These are phyloP conservation scores for Plusia festucae DNA, from an alignment of 2,888 invertebrate species.

Conservation along the genomic window DNA sequence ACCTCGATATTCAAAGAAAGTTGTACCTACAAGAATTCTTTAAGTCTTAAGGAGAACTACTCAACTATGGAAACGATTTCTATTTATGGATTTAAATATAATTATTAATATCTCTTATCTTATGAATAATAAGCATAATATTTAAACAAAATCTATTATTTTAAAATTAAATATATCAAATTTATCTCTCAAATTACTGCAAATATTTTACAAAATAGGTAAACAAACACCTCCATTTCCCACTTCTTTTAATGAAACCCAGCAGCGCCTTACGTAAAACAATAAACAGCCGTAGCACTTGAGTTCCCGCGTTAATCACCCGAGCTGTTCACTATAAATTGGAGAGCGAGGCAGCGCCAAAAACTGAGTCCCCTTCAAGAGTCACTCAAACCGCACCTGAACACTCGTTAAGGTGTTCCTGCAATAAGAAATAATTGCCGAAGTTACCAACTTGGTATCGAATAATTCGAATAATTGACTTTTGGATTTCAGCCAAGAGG, in stretches of 20 bases:
- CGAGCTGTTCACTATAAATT: slow-evolving; percentile 73
- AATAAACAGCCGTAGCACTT: slow-evolving; percentile 47
- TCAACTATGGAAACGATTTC: no score
- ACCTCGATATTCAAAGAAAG: no score
- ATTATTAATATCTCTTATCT: no score
- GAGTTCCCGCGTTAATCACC: slow-evolving; percentile 62
- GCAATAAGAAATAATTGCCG: slow-evolving; percentile 84
- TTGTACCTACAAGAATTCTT: no score
- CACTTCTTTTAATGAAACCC: slow-evolving; percentile 15
- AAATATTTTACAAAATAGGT: neutral
- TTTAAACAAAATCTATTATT: neutral
- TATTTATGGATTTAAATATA: no score
- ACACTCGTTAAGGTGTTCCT: slow-evolving; percentile 81
- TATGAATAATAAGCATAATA: no score
- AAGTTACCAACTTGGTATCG: slow-evolving; percentile 74
- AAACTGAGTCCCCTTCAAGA: slow-evolving; percentile 75
- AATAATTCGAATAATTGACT: slow-evolving; percentile 86
- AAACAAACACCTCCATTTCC: neutral
- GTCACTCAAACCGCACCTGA: slow-evolving; percentile 76
- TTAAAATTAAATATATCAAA: neutral
- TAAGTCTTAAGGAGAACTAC: no score
- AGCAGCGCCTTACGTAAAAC: slow-evolving; percentile 31
- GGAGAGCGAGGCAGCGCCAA: slow-evolving; percentile 75
- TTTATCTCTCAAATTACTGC: neutral
- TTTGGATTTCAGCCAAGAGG: slow-evolving; percentile 80